Base-by-base conservation (phyloP, 2,888 invertebrate species). In the Eupsilia transversa region DNA sequence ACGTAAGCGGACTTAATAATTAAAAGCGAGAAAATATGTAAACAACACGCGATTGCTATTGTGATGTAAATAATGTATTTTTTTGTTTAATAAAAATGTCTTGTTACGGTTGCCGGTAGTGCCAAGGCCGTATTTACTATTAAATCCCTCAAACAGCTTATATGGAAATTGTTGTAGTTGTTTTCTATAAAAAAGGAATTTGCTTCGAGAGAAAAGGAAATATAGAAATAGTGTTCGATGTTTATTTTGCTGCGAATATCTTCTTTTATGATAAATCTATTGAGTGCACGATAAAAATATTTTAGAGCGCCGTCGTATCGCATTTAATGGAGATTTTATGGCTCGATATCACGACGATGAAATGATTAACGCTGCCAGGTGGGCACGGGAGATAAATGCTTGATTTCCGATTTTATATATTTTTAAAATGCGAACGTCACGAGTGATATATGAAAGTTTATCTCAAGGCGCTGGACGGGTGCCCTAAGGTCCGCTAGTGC, bases 381-480 rank as follows among this genome's bases (percentile, higher is more conserved):
- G 84, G 63, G n/a, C 52, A 64, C 43, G 12, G 23, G 64, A 70
- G 52, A 54, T 61, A 60, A 63, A 70, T 54, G 67, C 52, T 56
- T 49, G 59, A 61, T 60, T 68, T 77, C 61, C 43, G 61, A 59
- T 70, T 70, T 64, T 56, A 74, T 79, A 20, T 74, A 87, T 80
- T 86, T 84, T 74, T 77, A 78, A 80, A 85, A 77, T 74, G 72
- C 60, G 43, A 54, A 70, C 79, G 82, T 85, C 83, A 88, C 38
- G 23, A 66, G 73, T 76, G 70, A 78, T 84, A 72, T 80, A 68
- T 84, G 72, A 78, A 85, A 87, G 79, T 79, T 80, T 89, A 89
- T 90, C 87, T 90, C 87, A 90, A 88, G 90, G 88, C 84, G 86
- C 88, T 89, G 91, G 88, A 90, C 80, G 79, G 75, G 79, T 86